Percentiles rank a stretch among this genome's conserved stretches.
Evolutionary conservation across 2,888 invertebrate species (phyloP).

Genomic region (Pandemis heparana): DNA sequence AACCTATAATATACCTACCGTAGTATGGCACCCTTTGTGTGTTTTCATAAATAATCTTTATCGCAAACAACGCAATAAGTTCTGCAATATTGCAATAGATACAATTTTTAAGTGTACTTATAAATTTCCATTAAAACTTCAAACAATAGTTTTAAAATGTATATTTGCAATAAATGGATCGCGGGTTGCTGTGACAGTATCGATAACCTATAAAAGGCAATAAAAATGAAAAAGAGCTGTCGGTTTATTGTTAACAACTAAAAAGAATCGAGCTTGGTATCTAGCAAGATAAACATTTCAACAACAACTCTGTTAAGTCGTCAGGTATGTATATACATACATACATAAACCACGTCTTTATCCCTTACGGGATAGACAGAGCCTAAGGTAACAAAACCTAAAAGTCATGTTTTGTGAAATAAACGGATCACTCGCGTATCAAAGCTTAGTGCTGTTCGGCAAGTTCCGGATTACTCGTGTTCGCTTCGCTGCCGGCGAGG

Average conservation of each 20-base stretch:
- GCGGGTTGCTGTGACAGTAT: constrained; percentile 43
- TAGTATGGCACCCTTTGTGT: too few species aligned
- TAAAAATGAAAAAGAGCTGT: constrained; percentile 48
- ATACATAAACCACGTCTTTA: too few species aligned
- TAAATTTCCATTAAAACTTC: constrained; percentile 12
- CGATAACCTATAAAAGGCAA: constrained; percentile 49
- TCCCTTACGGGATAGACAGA: too few species aligned
- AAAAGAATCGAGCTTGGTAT: constrained; percentile 19
- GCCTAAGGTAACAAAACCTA: too few species aligned
- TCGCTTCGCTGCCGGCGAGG: too few species aligned
- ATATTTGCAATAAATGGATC: constrained; percentile 8
- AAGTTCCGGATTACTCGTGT: too few species aligned
- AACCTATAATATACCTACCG: too few species aligned
- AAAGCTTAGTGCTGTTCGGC: too few species aligned
- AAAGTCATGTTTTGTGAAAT: too few species aligned
- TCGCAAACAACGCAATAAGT: neutral
- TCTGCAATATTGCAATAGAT: neutral
- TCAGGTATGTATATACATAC: neutral
- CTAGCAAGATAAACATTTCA: neutral
- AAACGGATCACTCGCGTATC: too few species aligned
- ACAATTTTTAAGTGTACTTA: neutral
- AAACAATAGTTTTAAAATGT: constrained; percentile 16
- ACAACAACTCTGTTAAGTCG: neutral
- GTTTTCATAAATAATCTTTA: neutral
- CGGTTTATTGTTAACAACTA: constrained; percentile 47